Evolutionary conservation across 1,140 invertebrate genomes (phyloP).

Genomic region (Radopholus similis): DNA sequence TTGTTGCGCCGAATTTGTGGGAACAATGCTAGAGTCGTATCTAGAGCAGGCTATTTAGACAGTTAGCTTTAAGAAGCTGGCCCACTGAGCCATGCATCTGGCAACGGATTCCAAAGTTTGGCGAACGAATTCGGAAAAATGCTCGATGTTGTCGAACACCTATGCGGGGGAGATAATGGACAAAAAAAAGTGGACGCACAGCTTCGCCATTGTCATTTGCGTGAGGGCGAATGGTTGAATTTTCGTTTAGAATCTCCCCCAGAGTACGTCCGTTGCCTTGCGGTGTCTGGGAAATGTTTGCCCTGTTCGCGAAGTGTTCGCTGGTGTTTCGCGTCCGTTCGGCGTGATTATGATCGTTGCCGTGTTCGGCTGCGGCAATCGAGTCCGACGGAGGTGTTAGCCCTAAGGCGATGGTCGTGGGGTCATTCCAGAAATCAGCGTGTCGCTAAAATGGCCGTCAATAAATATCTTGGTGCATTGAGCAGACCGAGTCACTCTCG

Average conservation of each 20-base stretch:
- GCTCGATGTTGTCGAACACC: conserved; percentile 6
- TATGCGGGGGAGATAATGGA: too few species aligned
- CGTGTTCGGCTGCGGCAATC: not conserved
- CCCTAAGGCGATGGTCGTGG: conserved; percentile 13
- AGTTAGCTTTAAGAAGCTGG: too few species aligned
- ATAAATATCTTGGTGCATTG: not conserved
- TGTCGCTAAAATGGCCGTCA: not conserved
- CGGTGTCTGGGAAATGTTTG: too few species aligned
- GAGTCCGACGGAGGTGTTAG: not conserved
- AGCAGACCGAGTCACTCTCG: not conserved
- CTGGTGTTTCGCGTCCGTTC: not conserved
- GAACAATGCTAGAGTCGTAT: conserved; percentile 4
- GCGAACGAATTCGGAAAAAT: conserved; percentile 13
- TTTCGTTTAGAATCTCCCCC: too few species aligned
- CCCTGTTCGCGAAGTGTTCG: too few species aligned
- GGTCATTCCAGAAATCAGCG: conserved; percentile 29
- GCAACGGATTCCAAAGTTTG: conserved; percentile 12
- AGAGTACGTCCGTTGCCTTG: too few species aligned
- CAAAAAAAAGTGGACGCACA: not conserved
- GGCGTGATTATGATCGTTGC: not conserved
- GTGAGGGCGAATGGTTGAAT: not conserved
- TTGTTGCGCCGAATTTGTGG: not conserved
- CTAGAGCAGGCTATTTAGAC: too few species aligned
- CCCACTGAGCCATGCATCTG: conserved; percentile 1
- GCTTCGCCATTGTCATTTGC: conserved; percentile 3